Conservation (phyloP, 2,797 vertebrate species). For the Monodelphis domestica region DNA sequence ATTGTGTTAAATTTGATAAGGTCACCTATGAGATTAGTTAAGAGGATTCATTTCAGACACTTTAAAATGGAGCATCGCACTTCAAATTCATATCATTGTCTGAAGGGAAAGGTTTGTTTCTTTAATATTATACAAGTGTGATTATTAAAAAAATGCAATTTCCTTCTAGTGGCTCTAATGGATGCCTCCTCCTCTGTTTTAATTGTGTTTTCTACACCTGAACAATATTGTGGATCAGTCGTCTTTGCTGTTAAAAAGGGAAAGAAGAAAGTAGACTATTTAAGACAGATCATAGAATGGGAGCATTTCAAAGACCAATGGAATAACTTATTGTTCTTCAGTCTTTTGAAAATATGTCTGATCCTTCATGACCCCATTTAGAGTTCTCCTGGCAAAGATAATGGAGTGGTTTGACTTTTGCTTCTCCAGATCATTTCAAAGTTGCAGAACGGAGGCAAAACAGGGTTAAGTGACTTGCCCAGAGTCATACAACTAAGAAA, state of each 20-base stretch:
- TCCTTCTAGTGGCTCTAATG: background rate
- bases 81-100: constrained; percentile 12
- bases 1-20: constrained; percentile 52
- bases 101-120: background rate
- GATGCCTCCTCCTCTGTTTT: background rate
- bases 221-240: background rate
- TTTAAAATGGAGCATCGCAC: background rate
- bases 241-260: background rate
- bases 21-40: background rate
- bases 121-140: background rate
- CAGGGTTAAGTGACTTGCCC: background rate
- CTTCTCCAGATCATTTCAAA: background rate
- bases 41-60: constrained; percentile 23
- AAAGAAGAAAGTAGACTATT: background rate
- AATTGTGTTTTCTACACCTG: background rate
- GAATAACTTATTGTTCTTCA: background rate
- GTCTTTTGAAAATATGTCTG: too few species aligned
- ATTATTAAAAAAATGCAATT: constrained; percentile 9
- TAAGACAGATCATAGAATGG: background rate
- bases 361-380: background rate
- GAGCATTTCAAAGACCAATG: background rate
- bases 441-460: background rate
- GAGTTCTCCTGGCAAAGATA: background rate
- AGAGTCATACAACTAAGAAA: background rate
- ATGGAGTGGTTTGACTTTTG: background rate